A percentile compares a stretch with the other conserved stretches of the same genome.
Conservation (phyloP, 2,797 vertebrate species). For the Bucorvus abyssinicus region DNA sequence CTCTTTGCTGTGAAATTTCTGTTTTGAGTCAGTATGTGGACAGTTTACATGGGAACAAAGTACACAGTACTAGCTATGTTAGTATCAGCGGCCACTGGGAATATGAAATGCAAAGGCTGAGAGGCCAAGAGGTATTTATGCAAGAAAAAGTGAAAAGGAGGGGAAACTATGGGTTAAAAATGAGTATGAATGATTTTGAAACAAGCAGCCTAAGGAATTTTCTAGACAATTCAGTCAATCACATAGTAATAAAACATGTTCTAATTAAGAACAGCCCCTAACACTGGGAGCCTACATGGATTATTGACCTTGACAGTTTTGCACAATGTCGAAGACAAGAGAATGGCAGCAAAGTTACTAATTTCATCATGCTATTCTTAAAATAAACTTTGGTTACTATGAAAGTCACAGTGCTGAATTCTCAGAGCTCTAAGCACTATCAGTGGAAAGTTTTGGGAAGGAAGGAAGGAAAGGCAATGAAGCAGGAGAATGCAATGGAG, state of each 20-base stretch:
- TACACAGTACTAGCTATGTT: not conserved
- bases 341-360: constrained; percentile 16
- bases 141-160: not conserved
- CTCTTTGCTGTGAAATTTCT: not conserved
- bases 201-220: not conserved
- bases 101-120: not conserved
- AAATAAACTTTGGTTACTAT: constrained; percentile 49
- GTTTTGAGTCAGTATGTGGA: not conserved
- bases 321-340: not conserved
- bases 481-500: not conserved
- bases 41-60: not conserved
- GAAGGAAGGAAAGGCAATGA: not conserved
- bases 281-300: not conserved
- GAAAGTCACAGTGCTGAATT: constrained; percentile 19
- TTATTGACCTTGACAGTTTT: constrained; percentile 35
- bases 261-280: constrained; percentile 20
- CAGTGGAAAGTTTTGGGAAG: constrained; percentile 24
- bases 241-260: not conserved
- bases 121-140: not conserved
- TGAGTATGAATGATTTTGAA: not conserved
- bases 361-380: constrained; percentile 30
- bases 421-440: not conserved
- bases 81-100: not conserved
- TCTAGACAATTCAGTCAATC: not conserved
- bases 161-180: not conserved